Percentiles rank a stretch among this genome's conserved stretches.
phyloP scores from a whole-genome alignment of 2,888 invertebrate genomes.

The Andrena bucephala region DNA sequence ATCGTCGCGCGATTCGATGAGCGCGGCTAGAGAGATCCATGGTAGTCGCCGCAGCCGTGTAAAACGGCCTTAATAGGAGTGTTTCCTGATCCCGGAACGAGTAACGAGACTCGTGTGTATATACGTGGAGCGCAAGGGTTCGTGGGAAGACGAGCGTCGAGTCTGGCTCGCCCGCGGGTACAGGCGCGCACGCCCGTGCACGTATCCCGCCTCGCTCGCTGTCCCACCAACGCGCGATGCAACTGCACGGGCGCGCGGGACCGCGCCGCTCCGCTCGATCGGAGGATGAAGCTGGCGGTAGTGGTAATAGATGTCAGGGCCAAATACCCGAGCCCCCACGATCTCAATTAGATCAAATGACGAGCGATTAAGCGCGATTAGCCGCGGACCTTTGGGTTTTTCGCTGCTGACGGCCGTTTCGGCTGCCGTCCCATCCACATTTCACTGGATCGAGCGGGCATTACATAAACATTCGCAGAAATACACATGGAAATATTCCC shows the following conservation, averaged over 20 bases:
- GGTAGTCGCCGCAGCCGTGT: conserved; percentile 41
- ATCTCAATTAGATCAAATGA: conserved; percentile 82
- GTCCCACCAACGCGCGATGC: conserved; percentile 6
- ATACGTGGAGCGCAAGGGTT: conserved; percentile 66
- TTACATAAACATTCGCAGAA: too few species aligned
- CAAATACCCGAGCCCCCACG: conserved; percentile 74
- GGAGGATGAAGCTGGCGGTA: conserved; percentile 68
- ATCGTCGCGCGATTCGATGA: background rate
- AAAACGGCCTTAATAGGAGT: conserved; percentile 73
- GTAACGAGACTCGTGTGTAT: conserved; percentile 64
- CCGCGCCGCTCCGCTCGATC: conserved; percentile 29
- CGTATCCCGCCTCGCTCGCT: conserved; percentile 14
- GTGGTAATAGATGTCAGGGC: conserved; percentile 83
- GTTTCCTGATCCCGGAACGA: conserved; percentile 73
- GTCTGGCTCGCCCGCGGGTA: conserved; percentile 63
- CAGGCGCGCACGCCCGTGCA: conserved; percentile 50
- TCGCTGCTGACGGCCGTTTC: conserved; percentile 7
- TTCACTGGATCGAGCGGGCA: background rate
- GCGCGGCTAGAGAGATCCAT: background rate
- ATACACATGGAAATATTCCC: too few species aligned
- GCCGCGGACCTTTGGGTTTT: conserved; percentile 62
- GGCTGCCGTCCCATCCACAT: background rate
- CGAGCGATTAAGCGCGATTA: conserved; percentile 78
- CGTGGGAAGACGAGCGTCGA: conserved; percentile 74
- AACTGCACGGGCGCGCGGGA: conserved; percentile 40